Evolutionary conservation across 1,140 invertebrate species (phyloP), one percentile per base, ranked within the genome.

Genomic region (Hetaerina americana): DNA sequence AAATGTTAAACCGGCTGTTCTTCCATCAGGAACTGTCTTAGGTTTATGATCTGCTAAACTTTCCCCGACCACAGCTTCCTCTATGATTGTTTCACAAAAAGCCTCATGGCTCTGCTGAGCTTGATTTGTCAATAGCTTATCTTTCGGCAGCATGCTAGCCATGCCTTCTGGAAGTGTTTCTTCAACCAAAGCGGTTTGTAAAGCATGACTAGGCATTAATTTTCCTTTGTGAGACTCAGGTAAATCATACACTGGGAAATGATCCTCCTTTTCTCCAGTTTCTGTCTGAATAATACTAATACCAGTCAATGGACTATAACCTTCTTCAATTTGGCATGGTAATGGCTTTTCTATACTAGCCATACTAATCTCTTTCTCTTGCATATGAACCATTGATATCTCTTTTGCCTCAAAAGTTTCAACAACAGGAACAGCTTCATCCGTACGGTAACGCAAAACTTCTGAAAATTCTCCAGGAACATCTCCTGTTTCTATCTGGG

Each of bases 111-210:
- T 80, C 66, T 84, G 71, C 70, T 82, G 83, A 26, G 87, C 87
- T 66, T 71, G 78, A 15, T 76, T 80, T 29, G 76, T 73, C 22
- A 80, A 71, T 25, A 80, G 76, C 72, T 74, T 70, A 25, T 81
- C 77, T 75, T 84, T 75, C 5, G 77, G 73, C n/a, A 88, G 71
- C 57, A 80, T 71, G 24, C 80, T 82, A 18, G 85, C 73, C 69
- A 80, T 79, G 76, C 84, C 82, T 73, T 86, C 81, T 22, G 82
- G 76, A 71, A 80, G 78, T 24, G 85, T 84, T 82, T 89, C 85
- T 79, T 88, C 85, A 57, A 87, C 80, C 73, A 87, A 77, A 66
- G 85, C 77, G n/a, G 86, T 86, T 73, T 84, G 78, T 0, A 87
- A 74, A 26, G 85, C 79, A 75, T 86, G 84, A 0, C 81, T 80